A percentile compares a stretch with the other conserved stretches of the same genome.
Conservation (phyloP, 2,797 vertebrate species). For the Moxostoma hubbsi region DNA sequence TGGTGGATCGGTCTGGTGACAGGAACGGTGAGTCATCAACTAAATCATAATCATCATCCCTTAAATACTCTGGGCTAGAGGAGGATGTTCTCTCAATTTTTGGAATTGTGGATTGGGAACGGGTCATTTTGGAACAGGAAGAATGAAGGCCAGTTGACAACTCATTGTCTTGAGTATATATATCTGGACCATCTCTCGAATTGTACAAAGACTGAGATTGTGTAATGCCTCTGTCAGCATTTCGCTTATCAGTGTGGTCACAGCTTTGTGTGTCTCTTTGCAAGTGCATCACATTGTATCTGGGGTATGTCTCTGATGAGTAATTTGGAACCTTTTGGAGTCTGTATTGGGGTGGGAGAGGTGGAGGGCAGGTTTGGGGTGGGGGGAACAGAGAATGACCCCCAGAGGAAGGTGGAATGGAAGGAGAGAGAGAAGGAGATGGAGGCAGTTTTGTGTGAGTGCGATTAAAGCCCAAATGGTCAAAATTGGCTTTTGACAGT, state of each 20-base stretch:
- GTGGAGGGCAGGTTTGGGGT: conserved; percentile 76
- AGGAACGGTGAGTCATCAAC: conserved; percentile 76
- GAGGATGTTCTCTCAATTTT: conserved; percentile 76
- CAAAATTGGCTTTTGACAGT: conserved; percentile 76
- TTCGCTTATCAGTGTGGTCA: conserved; percentile 70
- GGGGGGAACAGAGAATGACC: conserved; percentile 77
- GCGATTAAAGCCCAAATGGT: conserved; percentile 82
- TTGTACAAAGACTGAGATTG: conserved; percentile 66
- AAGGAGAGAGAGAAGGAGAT: conserved; percentile 80
- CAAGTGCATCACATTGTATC: conserved; percentile 71
- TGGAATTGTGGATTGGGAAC: conserved; percentile 65
- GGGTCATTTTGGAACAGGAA: conserved; percentile 75
- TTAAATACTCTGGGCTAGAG: conserved; percentile 80
- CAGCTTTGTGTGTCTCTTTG: conserved; percentile 78
- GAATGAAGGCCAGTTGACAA: conserved; percentile 70
- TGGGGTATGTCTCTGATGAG: conserved; percentile 67
- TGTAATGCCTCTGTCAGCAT: conserved; percentile 58
- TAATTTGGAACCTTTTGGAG: conserved; percentile 72
- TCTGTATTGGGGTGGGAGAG: conserved; percentile 82
- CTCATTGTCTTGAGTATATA: conserved; percentile 71
- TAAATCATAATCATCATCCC: conserved; percentile 80
- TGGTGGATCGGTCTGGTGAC: conserved; percentile 73
- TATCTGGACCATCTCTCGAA: conserved; percentile 67
- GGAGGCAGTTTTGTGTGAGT: conserved; percentile 79
- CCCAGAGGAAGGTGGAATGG: conserved; percentile 72